Base-by-base conservation (phyloP, 2,113 vertebrate genomes). In the Sceloporus tristichus region DNA sequence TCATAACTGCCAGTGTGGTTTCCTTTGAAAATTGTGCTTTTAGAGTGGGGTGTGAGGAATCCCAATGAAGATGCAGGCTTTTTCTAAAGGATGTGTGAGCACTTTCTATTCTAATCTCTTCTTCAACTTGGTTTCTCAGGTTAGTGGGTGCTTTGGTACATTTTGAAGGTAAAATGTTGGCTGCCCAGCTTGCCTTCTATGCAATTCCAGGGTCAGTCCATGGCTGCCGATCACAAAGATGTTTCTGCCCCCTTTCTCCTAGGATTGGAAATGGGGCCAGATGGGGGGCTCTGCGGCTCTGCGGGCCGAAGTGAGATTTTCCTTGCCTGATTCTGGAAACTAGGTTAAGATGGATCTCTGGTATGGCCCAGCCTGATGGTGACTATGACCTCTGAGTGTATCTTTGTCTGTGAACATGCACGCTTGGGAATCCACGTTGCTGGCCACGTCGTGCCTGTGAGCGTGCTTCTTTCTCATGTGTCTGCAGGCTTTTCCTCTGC, bases 381-480 rank as follows among this genome's bases (percentile, higher is more conserved):
- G 87, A 83, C 62, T 78, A 88, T 88, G 87, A 83, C 73, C 40
- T 77, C 5, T 88, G 87, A 76, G 59, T 54, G 54, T 82, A 77
- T 81, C 89, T 87, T 91, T 93, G 90, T 74, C n/a, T 85, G 9
- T 77, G n/a, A 68, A 54, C 38, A 77, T 75, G 40, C 62, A 54
- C n/a, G 7, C 34, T 88, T 78, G 23, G 59, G 62, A 40, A 23
- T 25, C 80, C 80, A 77, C 73, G 16, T 68, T 83, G 62, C 62
- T 40, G 48, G 80, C 8, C 53, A 42, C 76, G 23, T 34, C 23
- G 80, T 34, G 40, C 34, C 71, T 66, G 40, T 27, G 7, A 10
- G 27, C 16, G 74, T n/a, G 59, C 59, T 78, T 86, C 59, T 53
- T 78, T 29, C 68, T 71, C n/a, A n/a, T 8, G 5, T 54, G 34